Evolutionary conservation across 2,113 vertebrate genomes (phyloP), one percentile per base, ranked within the genome.

Genomic region (Channa argus): DNA sequence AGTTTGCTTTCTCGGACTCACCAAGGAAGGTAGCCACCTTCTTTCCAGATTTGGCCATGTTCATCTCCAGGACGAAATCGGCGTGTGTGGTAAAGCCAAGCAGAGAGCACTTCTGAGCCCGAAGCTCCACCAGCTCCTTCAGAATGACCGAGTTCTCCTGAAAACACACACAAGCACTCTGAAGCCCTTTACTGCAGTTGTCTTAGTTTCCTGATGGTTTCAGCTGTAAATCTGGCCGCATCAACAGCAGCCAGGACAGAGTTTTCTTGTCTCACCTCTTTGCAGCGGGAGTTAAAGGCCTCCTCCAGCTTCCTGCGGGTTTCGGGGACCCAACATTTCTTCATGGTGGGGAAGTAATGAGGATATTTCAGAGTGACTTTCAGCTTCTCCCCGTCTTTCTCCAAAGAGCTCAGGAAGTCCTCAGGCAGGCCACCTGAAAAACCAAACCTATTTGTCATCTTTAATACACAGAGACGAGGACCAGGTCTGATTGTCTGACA

Each of bases 311-410:
- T 95, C 81, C 88, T 90, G 50, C 98, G 91, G 0, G 97, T 99
- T 80, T 99, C 97, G 0, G 97, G 96, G 63, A 98, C 93, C 0
- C 95, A 93, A 84, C 98, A 99, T 46, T 99, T 99, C 93, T 99
- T 99, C 92, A 99, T 95, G 67, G 98, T 94, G 0, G 98, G 97
- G 76, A 99, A 99, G 78, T 99, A 99, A 75, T 99, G 98, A 0
- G 98, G 98, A 87, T 99, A 99, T 75, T 99, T 99, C 53, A 99
- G 90, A 0, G 97, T 99, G 54, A 99, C 94, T 74, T 98, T 98
- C 66, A 99, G 88, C 67, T 92, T 94, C 9, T 95, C 96, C 9
- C 95, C 95, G 0, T 93, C 94, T 86, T 95, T 95, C 74, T 99
- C 98, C 91, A 99, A 91, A 1, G 97, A 96, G 83, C 88, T 95